Evolutionary conservation across 2,797 vertebrate species (phyloP).

Genomic region (Allobates femoralis): DNA sequence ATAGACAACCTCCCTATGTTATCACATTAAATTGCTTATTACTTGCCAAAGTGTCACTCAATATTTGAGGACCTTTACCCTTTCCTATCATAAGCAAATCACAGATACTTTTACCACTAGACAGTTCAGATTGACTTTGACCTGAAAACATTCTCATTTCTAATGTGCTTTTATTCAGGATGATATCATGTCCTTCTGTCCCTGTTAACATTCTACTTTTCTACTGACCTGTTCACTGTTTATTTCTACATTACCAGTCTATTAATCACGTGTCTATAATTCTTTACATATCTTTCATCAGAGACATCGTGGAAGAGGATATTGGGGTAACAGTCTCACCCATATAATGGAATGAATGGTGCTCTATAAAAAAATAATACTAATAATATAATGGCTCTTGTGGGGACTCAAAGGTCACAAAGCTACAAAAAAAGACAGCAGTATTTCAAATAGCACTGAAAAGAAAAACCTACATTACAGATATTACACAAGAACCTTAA

Average conservation of each 20-base stretch:
- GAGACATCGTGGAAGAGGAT: too few species aligned
- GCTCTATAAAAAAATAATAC: too few species aligned
- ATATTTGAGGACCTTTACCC: constrained; percentile 23
- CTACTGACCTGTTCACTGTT: not conserved
- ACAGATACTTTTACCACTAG: constrained; percentile 4
- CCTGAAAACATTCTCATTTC: constrained; percentile 14
- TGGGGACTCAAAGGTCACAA: too few species aligned
- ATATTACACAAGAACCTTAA: too few species aligned
- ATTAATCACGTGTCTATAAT: not conserved
- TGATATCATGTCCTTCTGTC: not conserved
- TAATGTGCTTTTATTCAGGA: not conserved
- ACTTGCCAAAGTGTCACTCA: constrained; percentile 27
- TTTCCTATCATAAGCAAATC: not conserved
- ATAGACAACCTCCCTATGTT: constrained; percentile 22
- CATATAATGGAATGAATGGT: too few species aligned
- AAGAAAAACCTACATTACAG: too few species aligned
- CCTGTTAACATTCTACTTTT: not conserved
- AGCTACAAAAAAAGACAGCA: too few species aligned
- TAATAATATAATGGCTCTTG: too few species aligned
- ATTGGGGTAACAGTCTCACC: too few species aligned
- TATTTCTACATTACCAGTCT: not conserved
- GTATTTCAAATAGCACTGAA: too few species aligned
- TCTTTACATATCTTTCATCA: not conserved
- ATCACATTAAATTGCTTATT: constrained; percentile 41
- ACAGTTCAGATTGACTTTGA: not conserved